A percentile compares a stretch with the other conserved stretches of the same genome.
These are phyloP conservation scores for Rhagoletis zephyria DNA, from an alignment of 1,140 invertebrate species.

Conservation along the genomic window DNA sequence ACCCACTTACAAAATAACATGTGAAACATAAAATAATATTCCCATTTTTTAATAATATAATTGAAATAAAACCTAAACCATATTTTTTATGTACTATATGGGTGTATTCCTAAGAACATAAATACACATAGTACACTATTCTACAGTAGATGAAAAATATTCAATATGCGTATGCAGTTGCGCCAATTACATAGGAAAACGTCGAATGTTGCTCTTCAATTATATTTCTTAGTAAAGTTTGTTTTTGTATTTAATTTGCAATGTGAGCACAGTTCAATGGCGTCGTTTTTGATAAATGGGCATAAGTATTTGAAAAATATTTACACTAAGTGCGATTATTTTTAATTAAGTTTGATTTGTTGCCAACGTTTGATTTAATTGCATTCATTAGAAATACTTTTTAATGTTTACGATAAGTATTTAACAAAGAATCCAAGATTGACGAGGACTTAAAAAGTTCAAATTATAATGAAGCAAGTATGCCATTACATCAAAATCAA, in stretches of 20 bases:
- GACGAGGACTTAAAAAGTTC: background rate
- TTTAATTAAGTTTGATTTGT: background rate
- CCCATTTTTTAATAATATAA: conserved; percentile 1
- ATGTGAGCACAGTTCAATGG: background rate
- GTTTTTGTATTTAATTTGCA: background rate
- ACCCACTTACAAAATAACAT: conserved; percentile 10
- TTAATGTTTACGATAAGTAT: conserved; percentile 35
- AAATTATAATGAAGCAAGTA: background rate
- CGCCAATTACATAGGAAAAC: too few species aligned
- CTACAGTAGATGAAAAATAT: too few species aligned
- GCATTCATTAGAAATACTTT: conserved; percentile 6
- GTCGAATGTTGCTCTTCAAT: background rate
- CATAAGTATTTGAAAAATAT: background rate
- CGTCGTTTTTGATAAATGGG: background rate
- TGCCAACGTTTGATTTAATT: conserved; percentile 27
- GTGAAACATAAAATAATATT: background rate
- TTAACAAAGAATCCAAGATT: background rate
- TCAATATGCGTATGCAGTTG: too few species aligned
- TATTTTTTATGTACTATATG: background rate
- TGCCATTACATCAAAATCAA: background rate
- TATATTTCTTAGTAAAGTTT: conserved; percentile 27
- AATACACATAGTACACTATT: too few species aligned
- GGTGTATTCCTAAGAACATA: too few species aligned
- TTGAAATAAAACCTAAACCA: background rate
- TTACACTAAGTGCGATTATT: background rate